A percentile compares a stretch with the other conserved stretches of the same genome.
phyloP scores from a whole-genome alignment of 2,797 vertebrate species.

The Trichosurus vulpecula region DNA sequence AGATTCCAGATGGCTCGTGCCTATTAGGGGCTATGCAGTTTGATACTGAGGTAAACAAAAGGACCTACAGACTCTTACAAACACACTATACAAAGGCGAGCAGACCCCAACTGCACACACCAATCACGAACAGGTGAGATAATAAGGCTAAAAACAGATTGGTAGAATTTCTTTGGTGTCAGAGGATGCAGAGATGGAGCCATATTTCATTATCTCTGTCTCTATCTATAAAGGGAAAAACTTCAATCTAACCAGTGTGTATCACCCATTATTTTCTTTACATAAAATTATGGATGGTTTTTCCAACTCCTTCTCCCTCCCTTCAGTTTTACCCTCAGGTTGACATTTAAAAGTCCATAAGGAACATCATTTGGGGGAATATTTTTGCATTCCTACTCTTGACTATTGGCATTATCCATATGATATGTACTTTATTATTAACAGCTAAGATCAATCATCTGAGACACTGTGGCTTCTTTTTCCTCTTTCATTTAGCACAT shows the following conservation, averaged over 20 bases:
- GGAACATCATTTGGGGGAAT: background rate
- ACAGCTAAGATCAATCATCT: background rate
- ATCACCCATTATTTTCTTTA: background rate
- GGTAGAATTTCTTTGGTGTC: background rate
- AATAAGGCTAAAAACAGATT: background rate
- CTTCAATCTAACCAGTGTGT: background rate
- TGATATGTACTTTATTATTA: slow-evolving; percentile 24
- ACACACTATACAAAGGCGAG: background rate
- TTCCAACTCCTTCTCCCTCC: slow-evolving; percentile 17
- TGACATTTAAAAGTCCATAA: background rate
- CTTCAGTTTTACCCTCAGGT: slow-evolving; percentile 36
- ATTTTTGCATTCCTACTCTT: slow-evolving; percentile 2
- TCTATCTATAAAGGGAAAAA: background rate
- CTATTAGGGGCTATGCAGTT: background rate
- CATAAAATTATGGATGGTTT: background rate
- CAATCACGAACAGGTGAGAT: background rate
- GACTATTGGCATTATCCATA: background rate
- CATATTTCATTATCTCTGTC: background rate
- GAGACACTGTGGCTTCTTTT: slow-evolving; percentile 5
- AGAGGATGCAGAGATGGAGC: background rate
- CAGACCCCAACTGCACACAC: background rate
- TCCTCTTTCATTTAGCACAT: slow-evolving; percentile 13
- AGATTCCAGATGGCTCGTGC: background rate
- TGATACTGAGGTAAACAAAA: background rate
- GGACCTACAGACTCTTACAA: background rate